Evolutionary conservation across 2,888 invertebrate genomes (phyloP), one percentile per base, ranked within the genome.

Genomic region (Conus canariensis): DNA sequence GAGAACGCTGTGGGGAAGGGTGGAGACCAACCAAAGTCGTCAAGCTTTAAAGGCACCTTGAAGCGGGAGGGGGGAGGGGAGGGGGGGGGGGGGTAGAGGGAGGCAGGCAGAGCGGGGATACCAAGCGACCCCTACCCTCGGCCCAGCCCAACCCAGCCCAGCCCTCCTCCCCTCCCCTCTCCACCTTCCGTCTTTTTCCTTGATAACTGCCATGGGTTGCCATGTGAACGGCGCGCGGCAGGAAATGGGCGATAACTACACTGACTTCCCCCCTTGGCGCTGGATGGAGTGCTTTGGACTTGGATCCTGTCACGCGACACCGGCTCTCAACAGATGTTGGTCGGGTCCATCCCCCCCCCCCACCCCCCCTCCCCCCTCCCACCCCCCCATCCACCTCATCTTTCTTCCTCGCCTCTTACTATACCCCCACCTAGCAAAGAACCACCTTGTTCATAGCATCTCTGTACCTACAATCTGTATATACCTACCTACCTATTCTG

Each of bases 211-310:
- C 58, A 58, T 6, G 22, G 56, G 83, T 83, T 83, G 83, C 83
- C 83, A 80, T 45, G 80, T 45, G 14, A 80, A 45, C 30, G 80
- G 80, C 45, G 14, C 45, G 19, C 22, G 9, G 22, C 83, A 83
- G 83, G 58, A 16, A 83, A 83, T 56, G 83, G 56, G 83, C 58
- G 83, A 83, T 83, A 83, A 83, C 83, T 83, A 9, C 80, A 30
- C 83, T 22, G 22, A n/a, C n/a, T n/a, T 9, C 70, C 70, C n/a
- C 70, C 70, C 70, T n/a, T 60, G 9, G 7, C 70, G 25, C n/a
- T 9, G 14, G 77, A 60, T 80, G 80, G 88, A 88, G 59, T 88
- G 58, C 80, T 88, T 88, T 80, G 88, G 56, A 56, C 80, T 58
- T 56, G 60, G 70, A 77, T 25, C 22, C 25, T 58, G 88, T 59